Evolutionary conservation across 1,140 invertebrate genomes (phyloP).

Genomic region (Drosophila gunungcola): DNA sequence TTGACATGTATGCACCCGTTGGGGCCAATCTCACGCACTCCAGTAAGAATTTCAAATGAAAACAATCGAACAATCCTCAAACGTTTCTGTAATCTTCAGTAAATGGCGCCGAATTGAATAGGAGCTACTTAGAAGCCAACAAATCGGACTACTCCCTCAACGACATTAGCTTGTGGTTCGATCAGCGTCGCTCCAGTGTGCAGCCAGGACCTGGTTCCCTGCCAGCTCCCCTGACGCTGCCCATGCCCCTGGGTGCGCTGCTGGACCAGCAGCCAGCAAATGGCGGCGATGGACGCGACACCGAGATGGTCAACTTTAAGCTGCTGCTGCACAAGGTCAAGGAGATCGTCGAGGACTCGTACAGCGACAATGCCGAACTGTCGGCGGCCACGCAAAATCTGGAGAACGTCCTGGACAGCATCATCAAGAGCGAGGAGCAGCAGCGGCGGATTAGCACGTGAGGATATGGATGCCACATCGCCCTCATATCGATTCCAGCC

Average conservation of each 20-base stretch:
- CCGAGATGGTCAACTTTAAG: conserved; percentile 80
- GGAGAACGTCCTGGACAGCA: conserved; percentile 79
- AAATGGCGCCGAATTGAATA: conserved; percentile 80
- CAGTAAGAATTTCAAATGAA: conserved; percentile 39
- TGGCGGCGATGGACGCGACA: conserved; percentile 53
- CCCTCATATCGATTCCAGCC: conserved; percentile 8
- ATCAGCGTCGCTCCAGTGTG: conserved; percentile 64
- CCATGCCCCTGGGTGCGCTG: conserved; percentile 50
- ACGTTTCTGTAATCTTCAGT: conserved; percentile 37
- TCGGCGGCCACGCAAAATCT: conserved; percentile 81
- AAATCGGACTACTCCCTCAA: conserved; percentile 81
- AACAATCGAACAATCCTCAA: neutral
- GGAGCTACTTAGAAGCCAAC: conserved; percentile 81
- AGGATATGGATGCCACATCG: neutral
- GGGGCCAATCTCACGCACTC: conserved; percentile 77
- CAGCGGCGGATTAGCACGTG: conserved; percentile 53
- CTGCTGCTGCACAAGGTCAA: conserved; percentile 77
- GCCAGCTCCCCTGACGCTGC: conserved; percentile 17
- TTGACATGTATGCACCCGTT: conserved; percentile 65
- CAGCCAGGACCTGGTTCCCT: conserved; percentile 13
- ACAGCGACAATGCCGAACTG: conserved; percentile 81
- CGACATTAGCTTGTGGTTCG: conserved; percentile 79
- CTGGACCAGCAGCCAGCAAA: conserved; percentile 37
- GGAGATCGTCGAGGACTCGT: conserved; percentile 83
- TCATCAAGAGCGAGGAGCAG: conserved; percentile 76